Evolutionary conservation across 2,797 vertebrate genomes (phyloP), one percentile per base, ranked within the genome.

Genomic region (Falco cherrug): DNA sequence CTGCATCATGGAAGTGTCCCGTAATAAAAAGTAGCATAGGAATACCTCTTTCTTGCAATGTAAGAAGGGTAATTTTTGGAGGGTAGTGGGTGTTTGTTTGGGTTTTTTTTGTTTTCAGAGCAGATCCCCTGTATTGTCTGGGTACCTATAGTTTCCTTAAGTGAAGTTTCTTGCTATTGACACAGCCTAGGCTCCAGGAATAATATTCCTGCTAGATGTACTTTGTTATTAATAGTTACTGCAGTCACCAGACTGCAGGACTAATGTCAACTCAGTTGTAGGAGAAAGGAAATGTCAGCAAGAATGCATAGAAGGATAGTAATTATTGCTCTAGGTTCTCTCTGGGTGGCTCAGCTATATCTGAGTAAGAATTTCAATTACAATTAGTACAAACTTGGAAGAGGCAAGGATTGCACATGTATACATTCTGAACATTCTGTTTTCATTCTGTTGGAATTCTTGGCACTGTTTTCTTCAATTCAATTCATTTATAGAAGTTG

Each of bases 71-170:
- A 48, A 21, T 11, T 24, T 7, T 26, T n/a, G 17, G 16, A 22
- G 12, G 12, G 2, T 21, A 2, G 4, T 3, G 6, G 15, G 3
- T 33, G 45, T 20, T 31, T 77, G 3, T 5, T 47, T 22, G 15
- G 33, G 39, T 6, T 41, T 33, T 37, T 35, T 39, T 56, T 51
- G 1, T 83, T 77, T 88, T 45, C 69, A 63, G 68, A 90, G 25
- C 4, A 93, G 10, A 76, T 22, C 68, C 20, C 37, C 24, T 43
- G 6, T n/a, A 21, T 37, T 76, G 11, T 24, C 28, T 81, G 26
- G 9, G 11, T 33, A 33, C 5, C 17, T 59, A 7, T 3, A 61
- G 14, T 48, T 82, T 64, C 9, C 8, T 87, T 64, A 48, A 8
- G 6, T 37, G 5, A 69, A 18, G 4, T 16, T 37, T 78, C 75